Evolutionary conservation across 2,888 invertebrate genomes (phyloP), one percentile per base, ranked within the genome.

Genomic region (Matsumyia berberina): DNA sequence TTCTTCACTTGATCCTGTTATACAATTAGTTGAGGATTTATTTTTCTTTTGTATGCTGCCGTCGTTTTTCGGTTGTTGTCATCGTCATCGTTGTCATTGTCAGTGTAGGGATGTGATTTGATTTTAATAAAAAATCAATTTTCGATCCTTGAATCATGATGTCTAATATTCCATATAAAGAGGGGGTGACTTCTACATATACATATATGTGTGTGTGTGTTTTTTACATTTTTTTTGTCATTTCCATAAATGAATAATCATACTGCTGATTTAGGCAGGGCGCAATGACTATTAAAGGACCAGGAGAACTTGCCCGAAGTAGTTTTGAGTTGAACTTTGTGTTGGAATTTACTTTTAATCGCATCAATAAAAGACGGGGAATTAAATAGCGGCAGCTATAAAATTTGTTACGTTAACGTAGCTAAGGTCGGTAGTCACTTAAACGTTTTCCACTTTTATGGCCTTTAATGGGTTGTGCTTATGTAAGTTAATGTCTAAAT

Each of bases 51-150:
- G 51, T 49, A 46, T 55, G 49, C 24, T 53, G 33, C 60, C 58
- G 49, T 29, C 15, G 51, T 29, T 31, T n/a, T n/a, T n/a, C n/a
- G n/a, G 62, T 60, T 39, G n/a, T 44, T 29, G 62, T 64, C 42
- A 9, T 53, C 53, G 8, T 35, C 57, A 11, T 70, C 46, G 31
- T 55, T 19, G 24, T 74, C 31, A 44, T 64, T 62, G 46, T 62
- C 67, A 46, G 60, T 12, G 66, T 60, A 49, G 51, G 31, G 49
- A 67, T 66, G 73, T 67, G 72, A 82, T 78, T 67, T 73, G 78
- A 72, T 82, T 82, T 82, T 77, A 77, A 82, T 82, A 78, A 73
- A 74, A 74, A 83, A 83, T 83, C 78, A 67, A 83, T 83, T 78
- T 58, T 67, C 66, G 67, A 67, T 78, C 60, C 53, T 46, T 60